Conservation (phyloP, 2,113 vertebrate species). For the Ginglymostoma cirratum region DNA sequence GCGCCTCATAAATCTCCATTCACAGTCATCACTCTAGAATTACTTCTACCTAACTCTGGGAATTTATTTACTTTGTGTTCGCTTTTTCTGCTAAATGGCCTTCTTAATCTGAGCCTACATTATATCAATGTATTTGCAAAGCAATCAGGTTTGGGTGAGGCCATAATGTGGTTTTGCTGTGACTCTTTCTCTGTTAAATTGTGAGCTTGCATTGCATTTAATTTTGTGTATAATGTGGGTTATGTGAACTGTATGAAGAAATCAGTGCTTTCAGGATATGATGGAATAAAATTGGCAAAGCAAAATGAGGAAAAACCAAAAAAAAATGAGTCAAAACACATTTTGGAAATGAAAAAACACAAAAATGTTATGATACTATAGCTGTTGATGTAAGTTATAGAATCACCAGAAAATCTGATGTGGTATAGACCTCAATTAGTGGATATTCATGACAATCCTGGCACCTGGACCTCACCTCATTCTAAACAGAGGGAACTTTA, state of each 20-base stretch:
- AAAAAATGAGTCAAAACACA: not conserved
- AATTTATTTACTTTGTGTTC: not conserved
- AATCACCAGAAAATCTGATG: not conserved
- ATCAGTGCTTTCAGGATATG: not conserved
- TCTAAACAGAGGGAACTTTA: not conserved
- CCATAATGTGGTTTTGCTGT: not conserved
- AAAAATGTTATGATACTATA: not conserved
- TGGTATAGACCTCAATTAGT: not conserved
- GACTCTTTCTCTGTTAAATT: not conserved
- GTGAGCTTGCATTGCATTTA: not conserved
- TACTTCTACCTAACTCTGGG: not conserved
- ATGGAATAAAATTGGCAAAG: not conserved
- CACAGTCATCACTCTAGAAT: not conserved
- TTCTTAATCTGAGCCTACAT: not conserved
- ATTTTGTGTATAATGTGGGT: not conserved
- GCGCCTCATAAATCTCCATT: not conserved
- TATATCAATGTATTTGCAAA: not conserved
- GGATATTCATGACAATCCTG: not conserved
- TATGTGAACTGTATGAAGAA: not conserved
- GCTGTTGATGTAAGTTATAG: not conserved
- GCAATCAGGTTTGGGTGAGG: not conserved
- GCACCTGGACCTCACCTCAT: too few species aligned
- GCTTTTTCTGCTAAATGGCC: not conserved
- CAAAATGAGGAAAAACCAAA: not conserved
- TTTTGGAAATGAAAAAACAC: not conserved